Evolutionary conservation across 2,888 invertebrate species (phyloP).

Genomic region (Cantharis rufa): DNA sequence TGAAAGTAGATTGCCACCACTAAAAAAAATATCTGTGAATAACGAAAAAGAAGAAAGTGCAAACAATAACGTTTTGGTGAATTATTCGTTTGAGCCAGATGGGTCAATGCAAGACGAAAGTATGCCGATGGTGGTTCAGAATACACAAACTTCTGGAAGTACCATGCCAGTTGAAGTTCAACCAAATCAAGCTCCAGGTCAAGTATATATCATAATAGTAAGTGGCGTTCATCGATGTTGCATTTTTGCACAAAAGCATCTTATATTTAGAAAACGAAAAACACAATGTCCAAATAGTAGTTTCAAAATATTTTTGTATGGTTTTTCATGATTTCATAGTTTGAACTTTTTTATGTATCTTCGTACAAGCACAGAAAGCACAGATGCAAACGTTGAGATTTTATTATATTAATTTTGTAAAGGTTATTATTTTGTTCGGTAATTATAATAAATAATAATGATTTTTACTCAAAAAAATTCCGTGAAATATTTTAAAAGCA

Average conservation of each 20-base stretch:
- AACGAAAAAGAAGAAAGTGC: neutral
- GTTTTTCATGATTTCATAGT: neutral
- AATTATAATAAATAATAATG: neutral
- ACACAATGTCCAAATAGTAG: too few species aligned
- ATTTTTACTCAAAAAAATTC: neutral
- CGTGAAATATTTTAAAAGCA: neutral
- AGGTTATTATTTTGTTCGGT: neutral
- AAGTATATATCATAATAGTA: slow-evolving; percentile 58
- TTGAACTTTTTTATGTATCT: neutral
- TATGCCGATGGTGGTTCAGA: slow-evolving; percentile 13
- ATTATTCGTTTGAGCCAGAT: neutral
- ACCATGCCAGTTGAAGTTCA: slow-evolving; percentile 39
- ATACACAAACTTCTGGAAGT: slow-evolving; percentile 27
- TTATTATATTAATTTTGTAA: neutral
- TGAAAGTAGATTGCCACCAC: neutral
- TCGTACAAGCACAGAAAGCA: neutral
- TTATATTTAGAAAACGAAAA: neutral
- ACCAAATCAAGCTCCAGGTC: slow-evolving; percentile 51
- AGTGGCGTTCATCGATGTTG: slow-evolving; percentile 47
- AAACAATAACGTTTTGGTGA: neutral
- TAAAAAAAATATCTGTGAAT: neutral
- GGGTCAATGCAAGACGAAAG: neutral
- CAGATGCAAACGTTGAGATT: neutral
- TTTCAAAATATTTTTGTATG: neutral
- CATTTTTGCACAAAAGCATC: slow-evolving; percentile 21